Evolutionary conservation across 2,113 vertebrate genomes (phyloP).

Genomic region (Scalopus aquaticus): DNA sequence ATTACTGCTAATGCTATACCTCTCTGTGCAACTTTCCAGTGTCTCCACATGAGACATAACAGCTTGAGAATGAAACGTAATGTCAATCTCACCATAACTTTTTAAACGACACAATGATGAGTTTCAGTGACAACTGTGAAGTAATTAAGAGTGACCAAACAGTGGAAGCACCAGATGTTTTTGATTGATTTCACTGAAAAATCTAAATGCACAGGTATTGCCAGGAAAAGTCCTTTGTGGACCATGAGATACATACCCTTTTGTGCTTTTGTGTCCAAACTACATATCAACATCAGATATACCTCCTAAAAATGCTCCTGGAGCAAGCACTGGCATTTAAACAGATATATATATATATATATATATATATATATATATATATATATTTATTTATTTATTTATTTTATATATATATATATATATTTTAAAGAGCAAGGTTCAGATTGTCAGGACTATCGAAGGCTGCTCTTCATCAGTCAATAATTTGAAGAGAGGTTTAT

Average conservation of each 20-base stretch:
- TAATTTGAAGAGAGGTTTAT: conserved; percentile 43
- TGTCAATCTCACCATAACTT: not conserved
- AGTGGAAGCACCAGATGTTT: not conserved
- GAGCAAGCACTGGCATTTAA: conserved; percentile 26
- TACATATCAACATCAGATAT: not conserved
- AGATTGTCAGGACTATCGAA: conserved; percentile 52
- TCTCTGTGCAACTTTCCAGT: not conserved
- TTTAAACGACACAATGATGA: not conserved
- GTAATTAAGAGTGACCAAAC: not conserved
- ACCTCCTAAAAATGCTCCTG: not conserved
- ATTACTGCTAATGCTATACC: not conserved
- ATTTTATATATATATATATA: no score
- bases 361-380: no score
- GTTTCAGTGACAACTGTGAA: not conserved
- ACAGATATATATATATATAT: no score
- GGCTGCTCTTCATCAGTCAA: conserved; percentile 66
- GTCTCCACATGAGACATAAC: not conserved
- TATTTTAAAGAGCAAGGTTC: conserved; percentile 54
- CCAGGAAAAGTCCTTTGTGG: not conserved
- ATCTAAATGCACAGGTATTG: not conserved
- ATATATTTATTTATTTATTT: no score
- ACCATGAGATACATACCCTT: not conserved
- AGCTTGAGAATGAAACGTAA: not conserved
- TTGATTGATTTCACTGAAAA: not conserved
- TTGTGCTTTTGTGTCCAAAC: not conserved